Percentiles rank a stretch among this genome's conserved stretches.
Evolutionary conservation across 2,888 invertebrate genomes (phyloP).

Genomic region (Miltochrista miniata): DNA sequence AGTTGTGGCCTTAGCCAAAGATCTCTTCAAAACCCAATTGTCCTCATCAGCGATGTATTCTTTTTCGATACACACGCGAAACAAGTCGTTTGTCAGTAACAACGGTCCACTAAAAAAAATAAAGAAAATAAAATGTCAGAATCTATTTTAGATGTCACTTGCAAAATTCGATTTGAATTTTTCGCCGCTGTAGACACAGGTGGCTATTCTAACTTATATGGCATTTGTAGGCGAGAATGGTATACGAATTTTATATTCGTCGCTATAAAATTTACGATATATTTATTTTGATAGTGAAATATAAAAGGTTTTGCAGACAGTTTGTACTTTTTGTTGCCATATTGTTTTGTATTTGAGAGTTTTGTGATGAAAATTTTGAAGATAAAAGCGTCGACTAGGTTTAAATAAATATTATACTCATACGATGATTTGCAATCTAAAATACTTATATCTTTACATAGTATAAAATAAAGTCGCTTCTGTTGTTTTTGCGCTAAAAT

Average conservation of each 20-base stretch:
- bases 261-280: slow-evolving; percentile 15
- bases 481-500: no score
- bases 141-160: slow-evolving; percentile 12
- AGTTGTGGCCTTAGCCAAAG: no score
- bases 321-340: background rate
- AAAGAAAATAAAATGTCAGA: background rate
- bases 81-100: background rate
- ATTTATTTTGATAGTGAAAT: slow-evolving; percentile 5
- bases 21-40: no score
- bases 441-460: no score
- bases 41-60: background rate
- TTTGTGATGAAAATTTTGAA: background rate
- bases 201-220: slow-evolving; percentile 18
- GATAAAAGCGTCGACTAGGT: background rate
- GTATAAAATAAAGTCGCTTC: no score
- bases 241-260: slow-evolving; percentile 22
- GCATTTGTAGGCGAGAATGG: slow-evolving; percentile 20
- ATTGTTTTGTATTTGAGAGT: background rate
- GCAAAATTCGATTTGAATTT: slow-evolving; percentile 18
- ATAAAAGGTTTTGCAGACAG: background rate
- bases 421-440: no score
- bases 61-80: background rate
- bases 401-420: no score
- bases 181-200: slow-evolving; percentile 17
- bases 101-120: background rate